Evolutionary conservation across 2,113 vertebrate genomes (phyloP), one percentile per base, ranked within the genome.

Genomic region (Dromiciops gliroides): DNA sequence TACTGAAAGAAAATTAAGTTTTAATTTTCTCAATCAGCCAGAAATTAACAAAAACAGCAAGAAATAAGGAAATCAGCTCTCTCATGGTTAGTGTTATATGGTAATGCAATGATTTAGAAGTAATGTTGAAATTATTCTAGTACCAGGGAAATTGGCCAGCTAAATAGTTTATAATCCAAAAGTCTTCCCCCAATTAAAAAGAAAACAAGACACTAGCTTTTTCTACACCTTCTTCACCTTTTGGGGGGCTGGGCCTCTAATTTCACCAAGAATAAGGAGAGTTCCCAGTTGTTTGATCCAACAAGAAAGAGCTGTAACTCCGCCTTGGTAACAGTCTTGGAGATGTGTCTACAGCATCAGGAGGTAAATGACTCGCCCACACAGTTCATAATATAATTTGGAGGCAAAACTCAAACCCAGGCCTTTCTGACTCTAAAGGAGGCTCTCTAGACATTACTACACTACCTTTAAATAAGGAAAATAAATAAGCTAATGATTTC

Each of bases 1-100:
- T 98, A 97, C 95, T 94, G 92, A 93, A 98, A 97, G 98, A 97
- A 98, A 97, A 98, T 98, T 94, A 97, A 92, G 96, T 98, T 98
- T 97, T 98, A 97, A 98, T 98, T 98, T 97, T 97, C 94, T 96
- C 94, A 97, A 96, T 97, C 96, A 97, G 89, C 94, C 93, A 97
- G 93, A 98, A 98, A 98, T 98, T 96, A 98, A 97, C 96, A 96
- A 98, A 98, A 97, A 93, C 60, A 98, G 92, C 95, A 97, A 95
- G 93, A 97, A 97, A 9, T 88, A 97, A 97, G 96, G 94, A 94
- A 94, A 89, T 96, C 53, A 95, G 96, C 91, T 97, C 96, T 97
- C 95, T 95, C 92, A 93, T 95, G 91, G 92, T 91, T 94, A 92
- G 91, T 60, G 48, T 94, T 94, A 95, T 67, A 97, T 94, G 47